A percentile compares a stretch with the other conserved stretches of the same genome.
Conservation (phyloP, 2,113 vertebrate species). For the Lagopus leucura region DNA sequence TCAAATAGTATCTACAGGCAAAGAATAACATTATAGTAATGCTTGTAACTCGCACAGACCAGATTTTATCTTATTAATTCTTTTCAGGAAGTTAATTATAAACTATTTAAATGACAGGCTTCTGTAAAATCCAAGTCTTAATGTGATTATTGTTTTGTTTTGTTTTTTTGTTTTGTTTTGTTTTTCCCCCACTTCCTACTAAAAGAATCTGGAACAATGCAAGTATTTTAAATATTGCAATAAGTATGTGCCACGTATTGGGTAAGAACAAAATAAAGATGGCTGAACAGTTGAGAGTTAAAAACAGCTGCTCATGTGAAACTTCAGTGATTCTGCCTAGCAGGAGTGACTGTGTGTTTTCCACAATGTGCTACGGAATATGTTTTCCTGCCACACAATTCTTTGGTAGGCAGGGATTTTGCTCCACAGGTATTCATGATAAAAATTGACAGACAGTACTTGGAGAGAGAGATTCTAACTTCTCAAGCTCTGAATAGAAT, state of each 20-base stretch:
- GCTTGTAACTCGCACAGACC: not conserved
- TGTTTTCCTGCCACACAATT: not conserved
- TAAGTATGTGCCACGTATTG: not conserved
- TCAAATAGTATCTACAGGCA: not conserved
- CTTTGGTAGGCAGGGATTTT: not conserved
- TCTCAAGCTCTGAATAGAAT: not conserved
- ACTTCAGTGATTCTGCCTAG: accelerated
- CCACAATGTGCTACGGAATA: not conserved
- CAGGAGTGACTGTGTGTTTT: not conserved
- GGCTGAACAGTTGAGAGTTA: not conserved
- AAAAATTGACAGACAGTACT: not conserved
- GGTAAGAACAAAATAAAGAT: not conserved
- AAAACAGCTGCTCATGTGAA: not conserved
- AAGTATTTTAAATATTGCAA: not conserved
- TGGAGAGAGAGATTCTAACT: not conserved
- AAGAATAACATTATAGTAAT: not conserved
- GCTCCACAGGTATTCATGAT: not conserved
- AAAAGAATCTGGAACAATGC: not conserved
- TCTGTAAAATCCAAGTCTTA: not conserved
- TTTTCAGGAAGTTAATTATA: not conserved
- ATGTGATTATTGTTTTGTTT: not conserved
- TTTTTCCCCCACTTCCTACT: not conserved
- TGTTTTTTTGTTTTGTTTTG: not conserved
- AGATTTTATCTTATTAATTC: not conserved
- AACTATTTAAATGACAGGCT: not conserved